A percentile compares a stretch with the other conserved stretches of the same genome.
These are phyloP conservation scores for Holotrichia oblita DNA, from an alignment of 1,140 invertebrate species.

Conservation along the genomic window DNA sequence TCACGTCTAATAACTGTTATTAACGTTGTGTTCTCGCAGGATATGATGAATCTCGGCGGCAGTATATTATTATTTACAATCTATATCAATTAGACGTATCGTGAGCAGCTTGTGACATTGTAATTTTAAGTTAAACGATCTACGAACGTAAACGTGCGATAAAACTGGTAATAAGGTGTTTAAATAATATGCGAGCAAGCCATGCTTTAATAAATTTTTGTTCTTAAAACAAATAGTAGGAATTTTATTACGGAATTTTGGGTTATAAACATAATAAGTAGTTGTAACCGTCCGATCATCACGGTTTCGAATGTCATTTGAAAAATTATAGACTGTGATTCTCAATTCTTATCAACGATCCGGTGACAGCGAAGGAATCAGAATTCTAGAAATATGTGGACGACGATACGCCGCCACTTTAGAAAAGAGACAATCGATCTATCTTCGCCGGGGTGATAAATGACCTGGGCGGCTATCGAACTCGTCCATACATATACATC, in stretches of 20 bases:
- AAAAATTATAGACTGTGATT: no score
- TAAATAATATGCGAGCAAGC: no score
- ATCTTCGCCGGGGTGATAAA: constrained; percentile 12
- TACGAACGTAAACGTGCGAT: background rate
- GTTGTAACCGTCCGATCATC: no score
- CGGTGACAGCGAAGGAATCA: constrained; percentile 5
- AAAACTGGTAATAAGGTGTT: no score
- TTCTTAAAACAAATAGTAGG: no score
- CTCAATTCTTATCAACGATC: no score
- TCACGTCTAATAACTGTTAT: background rate
- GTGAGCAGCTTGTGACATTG: background rate
- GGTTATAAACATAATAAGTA: no score
- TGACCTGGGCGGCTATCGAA: background rate
- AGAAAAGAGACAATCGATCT: constrained; percentile 12
- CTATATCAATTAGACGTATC: background rate
- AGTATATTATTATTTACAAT: constrained; percentile 4
- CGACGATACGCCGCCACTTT: constrained; percentile 10
- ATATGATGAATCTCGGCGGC: background rate
- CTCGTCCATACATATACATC: background rate
- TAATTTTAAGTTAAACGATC: background rate
- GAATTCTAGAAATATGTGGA: constrained; percentile 12
- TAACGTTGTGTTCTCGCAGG: background rate
- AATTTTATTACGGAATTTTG: no score
- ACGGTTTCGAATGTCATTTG: no score
- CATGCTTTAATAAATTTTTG: no score